A percentile compares a stretch with the other conserved stretches of the same genome.
These are phyloP conservation scores for Orchestia grillus DNA, from an alignment of 1,140 invertebrate species.

Conservation along the genomic window DNA sequence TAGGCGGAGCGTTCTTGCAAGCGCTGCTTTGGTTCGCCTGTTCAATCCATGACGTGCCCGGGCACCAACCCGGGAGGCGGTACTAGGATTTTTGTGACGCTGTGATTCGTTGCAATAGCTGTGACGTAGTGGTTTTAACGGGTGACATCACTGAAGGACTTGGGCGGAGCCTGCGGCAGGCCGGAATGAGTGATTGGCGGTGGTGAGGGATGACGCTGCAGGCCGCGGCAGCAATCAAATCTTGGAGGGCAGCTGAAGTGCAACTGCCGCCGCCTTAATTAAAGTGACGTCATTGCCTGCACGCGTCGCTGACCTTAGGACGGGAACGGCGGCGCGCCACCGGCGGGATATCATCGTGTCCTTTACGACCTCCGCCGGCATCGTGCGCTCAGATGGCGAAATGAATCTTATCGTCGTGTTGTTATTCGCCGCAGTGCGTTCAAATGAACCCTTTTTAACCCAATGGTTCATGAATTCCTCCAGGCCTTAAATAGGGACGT, in stretches of 20 bases:
- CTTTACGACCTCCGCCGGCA: background rate
- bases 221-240: background rate
- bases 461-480: background rate
- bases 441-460: background rate
- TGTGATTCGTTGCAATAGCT: background rate
- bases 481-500: background rate
- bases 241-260: background rate
- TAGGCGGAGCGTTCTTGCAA: conserved; percentile 10
- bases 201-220: background rate
- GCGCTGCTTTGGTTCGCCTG: background rate
- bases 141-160: background rate
- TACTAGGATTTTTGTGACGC: background rate
- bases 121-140: background rate
- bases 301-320: background rate
- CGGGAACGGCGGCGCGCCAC: background rate
- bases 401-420: background rate
- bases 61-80: background rate
- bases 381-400: background rate
- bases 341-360: background rate
- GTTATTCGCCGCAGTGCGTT: background rate
- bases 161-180: conserved; percentile 17
- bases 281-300: background rate
- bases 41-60: background rate
- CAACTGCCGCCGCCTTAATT: background rate
- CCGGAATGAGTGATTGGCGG: conserved; percentile 24